A percentile compares a stretch with the other conserved stretches of the same genome.
Evolutionary conservation across 2,113 vertebrate genomes (phyloP).

Genomic region (Emberiza fucata): DNA sequence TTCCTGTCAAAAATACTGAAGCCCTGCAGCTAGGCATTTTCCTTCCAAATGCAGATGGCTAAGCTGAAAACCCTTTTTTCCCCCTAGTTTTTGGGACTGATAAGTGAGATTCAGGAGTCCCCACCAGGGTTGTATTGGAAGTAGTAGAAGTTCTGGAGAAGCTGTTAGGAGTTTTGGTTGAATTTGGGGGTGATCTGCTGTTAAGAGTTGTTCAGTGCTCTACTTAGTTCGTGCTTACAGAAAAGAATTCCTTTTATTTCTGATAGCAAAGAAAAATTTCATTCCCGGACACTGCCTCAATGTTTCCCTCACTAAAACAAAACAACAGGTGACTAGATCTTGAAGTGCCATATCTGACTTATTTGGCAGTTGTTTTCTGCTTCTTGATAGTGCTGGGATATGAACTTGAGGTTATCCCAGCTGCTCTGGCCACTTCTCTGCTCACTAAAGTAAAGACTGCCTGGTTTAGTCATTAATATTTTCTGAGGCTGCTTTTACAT

Average conservation of each 20-base stretch:
- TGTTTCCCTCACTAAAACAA: neutral
- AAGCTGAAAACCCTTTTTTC: neutral
- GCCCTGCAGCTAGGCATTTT: neutral
- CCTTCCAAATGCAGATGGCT: neutral
- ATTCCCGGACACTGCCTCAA: neutral
- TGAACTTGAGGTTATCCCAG: neutral
- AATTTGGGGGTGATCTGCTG: neutral
- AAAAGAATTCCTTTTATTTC: neutral
- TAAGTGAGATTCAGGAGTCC: neutral
- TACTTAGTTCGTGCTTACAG: neutral
- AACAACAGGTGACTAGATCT: neutral
- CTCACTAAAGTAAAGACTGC: neutral
- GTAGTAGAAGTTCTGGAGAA: neutral
- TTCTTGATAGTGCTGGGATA: neutral
- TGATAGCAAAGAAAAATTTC: neutral
- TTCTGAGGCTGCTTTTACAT: neutral
- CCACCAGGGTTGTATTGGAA: neutral
- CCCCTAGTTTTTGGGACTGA: neutral
- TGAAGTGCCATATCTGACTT: neutral
- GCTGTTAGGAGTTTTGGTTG: neutral
- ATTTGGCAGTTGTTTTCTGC: neutral
- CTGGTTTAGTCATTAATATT: neutral
- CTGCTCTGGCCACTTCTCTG: neutral
- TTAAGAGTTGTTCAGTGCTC: neutral
- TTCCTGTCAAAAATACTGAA: neutral